phyloP scores from a whole-genome alignment of 2,888 invertebrate species.

The Himalopsyche anomala region DNA sequence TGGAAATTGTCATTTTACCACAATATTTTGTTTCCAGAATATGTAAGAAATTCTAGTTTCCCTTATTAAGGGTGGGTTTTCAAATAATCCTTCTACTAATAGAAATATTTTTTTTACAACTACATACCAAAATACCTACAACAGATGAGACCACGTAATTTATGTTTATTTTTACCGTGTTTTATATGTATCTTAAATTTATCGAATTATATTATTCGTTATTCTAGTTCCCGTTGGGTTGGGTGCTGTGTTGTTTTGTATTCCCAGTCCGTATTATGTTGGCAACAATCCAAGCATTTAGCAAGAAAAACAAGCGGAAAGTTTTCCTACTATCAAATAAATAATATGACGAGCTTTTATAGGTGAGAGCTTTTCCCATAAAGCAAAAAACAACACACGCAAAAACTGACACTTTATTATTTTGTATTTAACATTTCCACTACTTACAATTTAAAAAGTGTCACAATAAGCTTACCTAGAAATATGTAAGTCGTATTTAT shows the following conservation, averaged over 20 bases:
- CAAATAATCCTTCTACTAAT: too few species aligned
- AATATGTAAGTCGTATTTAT: background rate
- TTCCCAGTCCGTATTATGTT: background rate
- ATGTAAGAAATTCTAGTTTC: background rate
- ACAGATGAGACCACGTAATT: background rate
- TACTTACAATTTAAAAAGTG: background rate
- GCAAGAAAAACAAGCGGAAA: slow-evolving; percentile 16
- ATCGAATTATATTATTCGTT: background rate
- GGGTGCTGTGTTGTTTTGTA: background rate
- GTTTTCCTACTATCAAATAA: slow-evolving; percentile 7
- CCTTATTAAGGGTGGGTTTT: background rate
- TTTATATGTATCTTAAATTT: background rate
- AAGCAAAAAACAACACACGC: background rate
- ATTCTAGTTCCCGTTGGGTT: background rate
- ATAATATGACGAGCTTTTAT: slow-evolving; percentile 7
- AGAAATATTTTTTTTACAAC: background rate
- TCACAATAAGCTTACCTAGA: background rate
- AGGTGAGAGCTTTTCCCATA: slow-evolving; percentile 14
- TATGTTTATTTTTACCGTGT: background rate
- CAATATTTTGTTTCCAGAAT: too few species aligned
- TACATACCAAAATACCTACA: background rate
- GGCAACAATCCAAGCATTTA: background rate
- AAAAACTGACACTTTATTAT: background rate
- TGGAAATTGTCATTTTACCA: too few species aligned
- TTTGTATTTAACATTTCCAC: background rate